Conservation (phyloP, 2,888 invertebrate species). For the Diarsia rubi region DNA sequence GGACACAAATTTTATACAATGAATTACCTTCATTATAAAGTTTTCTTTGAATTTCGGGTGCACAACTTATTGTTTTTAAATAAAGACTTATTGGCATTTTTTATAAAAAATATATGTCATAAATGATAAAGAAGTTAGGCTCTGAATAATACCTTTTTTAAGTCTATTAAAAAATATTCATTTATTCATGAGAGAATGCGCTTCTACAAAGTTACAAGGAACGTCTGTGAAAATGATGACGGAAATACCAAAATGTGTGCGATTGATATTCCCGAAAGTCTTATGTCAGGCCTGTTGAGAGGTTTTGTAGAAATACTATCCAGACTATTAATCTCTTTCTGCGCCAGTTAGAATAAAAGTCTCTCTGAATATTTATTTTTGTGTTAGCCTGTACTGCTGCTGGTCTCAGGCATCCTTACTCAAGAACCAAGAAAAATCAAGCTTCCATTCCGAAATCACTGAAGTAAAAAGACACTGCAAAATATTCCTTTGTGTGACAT, state of each 20-base stretch:
- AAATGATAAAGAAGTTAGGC: no score
- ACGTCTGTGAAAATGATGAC: background rate
- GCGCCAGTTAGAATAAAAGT: background rate
- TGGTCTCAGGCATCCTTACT: background rate
- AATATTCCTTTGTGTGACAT: slow-evolving; percentile 4
- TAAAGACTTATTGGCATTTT: background rate
- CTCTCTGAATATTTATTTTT: background rate
- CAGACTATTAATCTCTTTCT: background rate
- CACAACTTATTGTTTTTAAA: background rate
- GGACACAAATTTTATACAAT: slow-evolving; percentile 35
- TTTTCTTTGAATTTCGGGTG: background rate
- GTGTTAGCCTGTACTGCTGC: background rate
- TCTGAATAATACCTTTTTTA: no score
- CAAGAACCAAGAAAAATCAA: background rate
- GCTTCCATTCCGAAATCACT: slow-evolving; percentile 17
- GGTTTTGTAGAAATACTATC: no score
- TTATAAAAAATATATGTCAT: no score
- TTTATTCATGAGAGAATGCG: background rate
- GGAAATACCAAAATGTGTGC: background rate
- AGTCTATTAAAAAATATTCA: background rate
- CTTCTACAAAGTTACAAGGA: background rate
- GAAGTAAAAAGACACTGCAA: slow-evolving; percentile 31
- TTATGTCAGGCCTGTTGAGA: no score
- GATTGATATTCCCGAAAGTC: background rate
- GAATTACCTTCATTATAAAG: slow-evolving; percentile 10